Percentiles rank a stretch among this genome's conserved stretches.
These are phyloP conservation scores for Cyprinella venusta DNA, from an alignment of 2,797 vertebrate genomes.

Conservation along the genomic window DNA sequence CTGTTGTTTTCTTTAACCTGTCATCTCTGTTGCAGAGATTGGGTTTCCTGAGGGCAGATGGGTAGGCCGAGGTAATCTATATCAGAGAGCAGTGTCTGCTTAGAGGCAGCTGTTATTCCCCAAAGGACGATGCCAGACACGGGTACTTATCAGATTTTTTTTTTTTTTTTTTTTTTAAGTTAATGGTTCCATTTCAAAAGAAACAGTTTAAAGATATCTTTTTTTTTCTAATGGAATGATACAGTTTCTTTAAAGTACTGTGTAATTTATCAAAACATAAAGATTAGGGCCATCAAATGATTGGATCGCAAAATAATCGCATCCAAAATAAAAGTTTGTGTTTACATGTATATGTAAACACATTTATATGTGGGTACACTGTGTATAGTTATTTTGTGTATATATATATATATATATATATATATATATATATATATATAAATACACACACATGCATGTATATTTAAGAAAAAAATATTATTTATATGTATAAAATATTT, in stretches of 20 bases:
- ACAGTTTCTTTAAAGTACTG: background rate
- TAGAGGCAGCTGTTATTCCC: constrained; percentile 29
- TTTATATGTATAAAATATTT: too few species aligned
- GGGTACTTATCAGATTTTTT: background rate
- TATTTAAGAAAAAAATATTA: too few species aligned
- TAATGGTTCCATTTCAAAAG: background rate
- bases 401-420: too few species aligned
- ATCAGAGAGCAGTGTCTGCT: constrained; percentile 31
- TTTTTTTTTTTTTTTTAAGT: background rate
- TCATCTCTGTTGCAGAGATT: constrained; percentile 47
- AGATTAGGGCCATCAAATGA: too few species aligned
- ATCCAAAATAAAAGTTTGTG: too few species aligned
- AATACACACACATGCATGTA: too few species aligned
- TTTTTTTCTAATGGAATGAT: background rate
- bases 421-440: too few species aligned
- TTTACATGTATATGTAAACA: too few species aligned
- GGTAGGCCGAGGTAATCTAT: constrained; percentile 52
- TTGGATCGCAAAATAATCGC: too few species aligned
- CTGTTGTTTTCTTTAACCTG: constrained; percentile 47
- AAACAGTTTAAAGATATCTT: background rate
- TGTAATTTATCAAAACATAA: too few species aligned
- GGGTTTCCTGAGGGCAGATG: constrained; percentile 51
- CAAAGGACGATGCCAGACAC: constrained; percentile 10
- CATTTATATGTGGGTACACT: too few species aligned
- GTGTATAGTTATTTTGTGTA: too few species aligned